Percentiles rank a stretch among this genome's conserved stretches.
These are phyloP conservation scores for Lithobates sylvaticus DNA, from an alignment of 2,797 vertebrate genomes.

Conservation along the genomic window DNA sequence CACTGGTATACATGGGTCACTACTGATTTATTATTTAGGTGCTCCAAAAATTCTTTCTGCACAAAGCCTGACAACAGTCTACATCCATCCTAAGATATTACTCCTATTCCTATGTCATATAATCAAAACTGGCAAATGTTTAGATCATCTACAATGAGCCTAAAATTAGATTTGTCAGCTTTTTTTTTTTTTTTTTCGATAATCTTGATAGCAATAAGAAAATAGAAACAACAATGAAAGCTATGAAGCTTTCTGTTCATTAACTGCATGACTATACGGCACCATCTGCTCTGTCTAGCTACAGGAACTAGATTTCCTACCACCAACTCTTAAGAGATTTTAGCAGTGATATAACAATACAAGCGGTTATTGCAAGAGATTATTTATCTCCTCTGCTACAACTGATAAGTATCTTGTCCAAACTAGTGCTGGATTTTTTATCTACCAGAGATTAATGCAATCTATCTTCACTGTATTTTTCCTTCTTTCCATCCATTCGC, in stretches of 20 bases:
- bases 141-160: neutral
- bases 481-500: slow-evolving; percentile 24
- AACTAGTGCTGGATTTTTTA: slow-evolving; percentile 57
- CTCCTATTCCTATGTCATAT: neutral
- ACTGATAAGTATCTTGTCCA: slow-evolving; percentile 62
- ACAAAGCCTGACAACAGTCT: neutral
- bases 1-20: too few relatives aligned
- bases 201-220: neutral
- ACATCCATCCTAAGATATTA: neutral
- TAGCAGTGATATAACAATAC: slow-evolving; percentile 50
- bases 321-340: slow-evolving; percentile 50
- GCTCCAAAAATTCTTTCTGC: neutral
- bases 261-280: slow-evolving; percentile 30
- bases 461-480: slow-evolving; percentile 55
- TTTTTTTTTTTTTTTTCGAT: neutral
- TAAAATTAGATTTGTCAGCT: neutral
- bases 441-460: slow-evolving; percentile 58
- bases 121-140: neutral
- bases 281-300: slow-evolving; percentile 51
- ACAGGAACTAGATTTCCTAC: slow-evolving; percentile 41
- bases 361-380: slow-evolving; percentile 54
- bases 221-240: slow-evolving; percentile 18
- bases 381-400: slow-evolving; percentile 59
- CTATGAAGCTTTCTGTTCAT: slow-evolving; percentile 32
- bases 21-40: too few relatives aligned